Evolutionary conservation across 2,113 vertebrate genomes (phyloP).

Genomic region (Misgurnus mizolepis): DNA sequence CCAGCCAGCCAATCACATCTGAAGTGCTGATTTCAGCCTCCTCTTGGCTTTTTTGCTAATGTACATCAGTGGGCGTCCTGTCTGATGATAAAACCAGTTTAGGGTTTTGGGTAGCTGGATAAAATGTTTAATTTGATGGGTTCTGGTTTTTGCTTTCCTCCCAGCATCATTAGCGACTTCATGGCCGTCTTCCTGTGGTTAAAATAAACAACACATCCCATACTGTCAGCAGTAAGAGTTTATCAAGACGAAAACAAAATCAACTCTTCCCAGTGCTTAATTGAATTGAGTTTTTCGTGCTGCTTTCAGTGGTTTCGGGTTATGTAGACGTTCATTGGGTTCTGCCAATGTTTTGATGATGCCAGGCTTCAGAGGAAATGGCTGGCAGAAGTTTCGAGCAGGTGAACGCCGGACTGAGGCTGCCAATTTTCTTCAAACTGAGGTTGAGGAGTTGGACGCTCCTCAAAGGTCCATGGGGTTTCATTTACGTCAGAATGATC

Average conservation of each 20-base stretch:
- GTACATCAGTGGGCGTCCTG: neutral
- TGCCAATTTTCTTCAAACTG: neutral
- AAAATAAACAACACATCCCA: neutral
- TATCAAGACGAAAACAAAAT: neutral
- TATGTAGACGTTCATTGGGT: neutral
- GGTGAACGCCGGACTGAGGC: neutral
- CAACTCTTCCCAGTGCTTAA: neutral
- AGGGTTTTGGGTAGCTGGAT: neutral
- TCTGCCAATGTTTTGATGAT: neutral
- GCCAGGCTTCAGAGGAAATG: neutral
- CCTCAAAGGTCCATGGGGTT: neutral
- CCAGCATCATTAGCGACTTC: neutral
- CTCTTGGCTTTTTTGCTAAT: too few species aligned
- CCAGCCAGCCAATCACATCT: too few species aligned
- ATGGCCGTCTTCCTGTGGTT: neutral
- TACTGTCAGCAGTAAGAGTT: neutral
- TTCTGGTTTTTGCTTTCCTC: neutral
- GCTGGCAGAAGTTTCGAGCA: neutral
- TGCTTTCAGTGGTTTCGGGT: neutral
- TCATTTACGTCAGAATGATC: slow-evolving; percentile 42
- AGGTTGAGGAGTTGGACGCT: too few species aligned
- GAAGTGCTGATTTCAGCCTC: too few species aligned
- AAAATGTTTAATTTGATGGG: too few species aligned
- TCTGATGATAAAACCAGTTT: neutral
- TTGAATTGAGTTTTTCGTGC: neutral